A percentile compares a stretch with the other conserved stretches of the same genome.
These are phyloP conservation scores for Australoheros facetus DNA, from an alignment of 2,797 vertebrate genomes.

Conservation along the genomic window DNA sequence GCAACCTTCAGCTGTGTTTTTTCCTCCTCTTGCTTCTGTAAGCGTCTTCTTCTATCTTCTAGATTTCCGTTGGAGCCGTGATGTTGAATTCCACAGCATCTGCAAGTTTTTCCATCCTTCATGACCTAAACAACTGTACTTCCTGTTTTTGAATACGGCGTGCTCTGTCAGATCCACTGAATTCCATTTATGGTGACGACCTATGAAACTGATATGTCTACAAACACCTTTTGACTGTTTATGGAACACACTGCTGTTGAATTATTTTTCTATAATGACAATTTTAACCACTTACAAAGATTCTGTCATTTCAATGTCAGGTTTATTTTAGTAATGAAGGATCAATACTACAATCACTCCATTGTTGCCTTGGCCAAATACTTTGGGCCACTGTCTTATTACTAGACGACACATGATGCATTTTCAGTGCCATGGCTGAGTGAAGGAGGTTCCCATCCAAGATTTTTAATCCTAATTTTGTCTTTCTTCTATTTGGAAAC, in stretches of 20 bases:
- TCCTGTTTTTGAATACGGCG: constrained; percentile 24
- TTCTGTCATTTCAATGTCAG: no score
- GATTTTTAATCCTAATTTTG: not conserved
- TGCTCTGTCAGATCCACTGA: not conserved
- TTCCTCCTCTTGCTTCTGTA: constrained; percentile 28
- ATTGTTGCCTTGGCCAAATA: not conserved
- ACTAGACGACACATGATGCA: not conserved
- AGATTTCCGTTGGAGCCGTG: constrained; percentile 13
- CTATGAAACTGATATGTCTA: not conserved
- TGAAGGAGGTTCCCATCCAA: not conserved
- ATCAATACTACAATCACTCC: no score
- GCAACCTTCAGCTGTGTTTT: constrained; percentile 39
- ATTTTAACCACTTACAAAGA: no score
- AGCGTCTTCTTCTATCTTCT: constrained; percentile 10
- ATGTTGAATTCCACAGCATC: constrained; percentile 27
- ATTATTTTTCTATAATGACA: not conserved
- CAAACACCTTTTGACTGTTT: not conserved
- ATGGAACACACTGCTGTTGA: not conserved
- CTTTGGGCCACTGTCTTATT: not conserved
- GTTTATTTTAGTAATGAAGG: no score
- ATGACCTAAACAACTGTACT: not conserved
- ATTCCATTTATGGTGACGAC: constrained; percentile 33
- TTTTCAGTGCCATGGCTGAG: not conserved
- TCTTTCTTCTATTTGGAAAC: not conserved
- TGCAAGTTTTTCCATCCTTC: constrained; percentile 16